Evolutionary conservation across 2,888 invertebrate species (phyloP), one percentile per base, ranked within the genome.

Genomic region (Bruchidius siliquastri): DNA sequence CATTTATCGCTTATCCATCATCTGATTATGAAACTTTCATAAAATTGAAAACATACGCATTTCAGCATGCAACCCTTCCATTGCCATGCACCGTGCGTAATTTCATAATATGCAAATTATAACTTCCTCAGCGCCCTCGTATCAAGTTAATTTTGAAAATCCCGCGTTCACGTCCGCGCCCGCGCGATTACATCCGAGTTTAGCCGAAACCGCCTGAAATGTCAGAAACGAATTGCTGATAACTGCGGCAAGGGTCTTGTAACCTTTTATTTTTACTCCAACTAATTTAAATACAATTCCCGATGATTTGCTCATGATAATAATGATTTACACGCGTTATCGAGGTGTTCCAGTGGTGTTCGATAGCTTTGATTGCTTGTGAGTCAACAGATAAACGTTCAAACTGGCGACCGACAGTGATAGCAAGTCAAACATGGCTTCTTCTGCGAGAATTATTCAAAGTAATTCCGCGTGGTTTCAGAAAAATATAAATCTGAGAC

Each of bases 401-500:
- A 86, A 86, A 85, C 86, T 87, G 86, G 86, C 86, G 86, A 85
- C 84, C 81, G 85, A 85, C 83, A 86, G 85, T 83, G 86, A 86
- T 83, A 86, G 86, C 84, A 87, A 86, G 86, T 87, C 87, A 85
- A 92, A 90, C 91, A 94, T 94, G 94, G 94, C 94, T 91, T 94
- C 94, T 88, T 93, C 94, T 89, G 90, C 90, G 85, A 86, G 93
- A 90, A 96, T 95, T 88, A 93, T 96, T 88, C 96, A 96, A 91
- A 94, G 95, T 87, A 96, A 96, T 88, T 95, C 96, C 88, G 96
- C 97, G 89, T 98, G 98, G 98, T 96, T 96, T 91, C 98, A 98
- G 90, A 94, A 95, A 89, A 97, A 97, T 90, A 94, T 98, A 87
- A 96, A 96, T 89, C 91, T 98, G 88, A 91, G 96, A 88, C 96